Evolutionary conservation across 2,888 invertebrate species (phyloP).

Genomic region (Iphiclides podalirius): DNA sequence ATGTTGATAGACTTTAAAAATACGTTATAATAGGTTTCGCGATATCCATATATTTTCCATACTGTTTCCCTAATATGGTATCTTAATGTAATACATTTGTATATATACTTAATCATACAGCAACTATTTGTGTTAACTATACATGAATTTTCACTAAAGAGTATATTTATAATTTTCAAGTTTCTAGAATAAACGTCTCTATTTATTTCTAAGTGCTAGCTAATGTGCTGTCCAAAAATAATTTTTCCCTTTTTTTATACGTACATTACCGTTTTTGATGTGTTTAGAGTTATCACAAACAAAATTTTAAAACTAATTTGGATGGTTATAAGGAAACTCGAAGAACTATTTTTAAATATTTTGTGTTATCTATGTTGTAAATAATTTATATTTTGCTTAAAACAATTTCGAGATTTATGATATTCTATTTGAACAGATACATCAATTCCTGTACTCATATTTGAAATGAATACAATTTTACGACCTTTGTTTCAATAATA

Average conservation of each 20-base stretch:
- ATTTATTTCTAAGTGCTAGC: slow-evolving; percentile 20
- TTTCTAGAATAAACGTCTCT: slow-evolving; percentile 13
- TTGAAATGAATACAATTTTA: too few species aligned
- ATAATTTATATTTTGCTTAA: not conserved
- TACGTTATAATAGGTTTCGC: too few species aligned
- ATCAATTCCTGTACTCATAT: too few species aligned
- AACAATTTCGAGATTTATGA: too few species aligned
- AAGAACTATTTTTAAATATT: not conserved
- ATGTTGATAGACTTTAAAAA: too few species aligned
- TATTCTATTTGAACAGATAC: not conserved
- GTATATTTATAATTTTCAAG: slow-evolving; percentile 5
- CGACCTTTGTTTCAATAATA: not conserved
- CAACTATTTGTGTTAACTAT: slow-evolving; percentile 3
- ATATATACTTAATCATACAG: not conserved
- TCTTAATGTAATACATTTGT: too few species aligned
- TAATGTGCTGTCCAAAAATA: slow-evolving; percentile 28
- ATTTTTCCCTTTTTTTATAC: slow-evolving; percentile 17
- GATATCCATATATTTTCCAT: too few species aligned
- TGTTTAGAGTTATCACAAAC: slow-evolving; percentile 13
- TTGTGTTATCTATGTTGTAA: too few species aligned
- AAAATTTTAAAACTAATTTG: slow-evolving; percentile 7
- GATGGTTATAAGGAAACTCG: not conserved
- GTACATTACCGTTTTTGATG: slow-evolving; percentile 21
- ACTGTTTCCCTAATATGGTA: too few species aligned
- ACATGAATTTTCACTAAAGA: slow-evolving; percentile 17